Base-by-base conservation (phyloP, 1,140 invertebrate species). In the Cotesia glomerata region DNA sequence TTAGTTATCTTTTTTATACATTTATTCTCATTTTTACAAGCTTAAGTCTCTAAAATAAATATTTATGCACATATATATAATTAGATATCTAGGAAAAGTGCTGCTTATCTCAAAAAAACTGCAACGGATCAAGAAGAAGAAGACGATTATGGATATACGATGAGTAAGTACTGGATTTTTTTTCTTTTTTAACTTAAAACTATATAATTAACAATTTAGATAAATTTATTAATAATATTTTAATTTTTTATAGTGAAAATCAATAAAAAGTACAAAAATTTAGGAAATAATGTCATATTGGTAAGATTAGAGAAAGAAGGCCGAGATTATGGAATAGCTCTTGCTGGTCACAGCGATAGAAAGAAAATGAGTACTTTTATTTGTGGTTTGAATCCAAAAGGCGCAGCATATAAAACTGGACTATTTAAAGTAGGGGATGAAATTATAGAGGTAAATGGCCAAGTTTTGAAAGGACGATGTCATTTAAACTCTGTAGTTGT, bases 321-420 rank as follows among this genome's bases (percentile, higher is more conserved):
- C 26, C 82, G 89, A 8, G 91, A 94, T 0, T 89, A 99, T 36
- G 98, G 98, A 2, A 90, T 99, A 45, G 95, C 95, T 63, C 88
- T 99, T 63, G 95, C 97, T 5, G 98, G 97, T 0, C 97, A 99
- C 87, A 93, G 94, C 80, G 97, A 99, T 83, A 90, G 97, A 14
- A 95, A 93, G 79, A 94, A 95, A 78, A 99, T 99, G 96, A 95
- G 95, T 18, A 96, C 98, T 54, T 98, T 98, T 87, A 92, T 99
- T 39, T 97, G 96, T 78, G 98, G 97, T 5, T 90, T 99, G 14
- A 93, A 98, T 87, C 95, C 97, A 0, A 93, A 92, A 0, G 97
- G 97, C 18, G 88, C 92, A 0, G 93, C 96, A 45, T 91, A 86
- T 69, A 91, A 91, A 73, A 91, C 93, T 35, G 92, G 93, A 4